Conservation (phyloP, 2,797 vertebrate species). For the Amazona ochrocephala region DNA sequence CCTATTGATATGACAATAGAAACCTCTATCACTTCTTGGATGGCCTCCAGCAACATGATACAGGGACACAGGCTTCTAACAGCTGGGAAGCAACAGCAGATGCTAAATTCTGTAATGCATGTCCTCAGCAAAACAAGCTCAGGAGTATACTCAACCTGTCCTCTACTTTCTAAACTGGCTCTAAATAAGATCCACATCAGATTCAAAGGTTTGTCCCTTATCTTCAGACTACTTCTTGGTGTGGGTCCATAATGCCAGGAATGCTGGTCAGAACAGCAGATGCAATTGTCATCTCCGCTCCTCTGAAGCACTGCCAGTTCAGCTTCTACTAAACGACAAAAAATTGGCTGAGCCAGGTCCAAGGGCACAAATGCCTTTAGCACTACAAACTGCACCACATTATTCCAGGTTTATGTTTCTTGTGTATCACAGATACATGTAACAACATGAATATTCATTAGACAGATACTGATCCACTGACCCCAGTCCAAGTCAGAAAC, state of each 20-base stretch:
- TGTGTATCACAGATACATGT: rapidly evolving
- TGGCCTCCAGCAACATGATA: not conserved
- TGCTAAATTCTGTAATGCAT: not conserved
- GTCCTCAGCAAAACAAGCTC: not conserved
- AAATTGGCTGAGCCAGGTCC: not conserved
- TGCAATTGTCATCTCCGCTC: not conserved
- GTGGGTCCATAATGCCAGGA: not conserved
- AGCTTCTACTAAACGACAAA: not conserved
- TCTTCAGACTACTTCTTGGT: not conserved
- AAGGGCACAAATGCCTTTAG: not conserved
- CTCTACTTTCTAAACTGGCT: not conserved
- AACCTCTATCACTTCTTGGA: not conserved
- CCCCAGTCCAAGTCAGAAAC: not conserved
- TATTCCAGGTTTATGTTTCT: not conserved
- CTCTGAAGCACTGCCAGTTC: not conserved
- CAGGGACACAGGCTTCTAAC: not conserved
- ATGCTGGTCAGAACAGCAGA: not conserved
- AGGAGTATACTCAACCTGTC: not conserved
- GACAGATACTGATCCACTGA: not conserved
- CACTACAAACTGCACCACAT: not conserved
- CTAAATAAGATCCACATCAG: not conserved
- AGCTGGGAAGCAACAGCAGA: not conserved
- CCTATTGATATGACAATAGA: not conserved
- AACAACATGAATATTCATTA: not conserved
- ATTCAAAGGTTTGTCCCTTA: not conserved